Conservation (phyloP, 2,113 vertebrate species). For the Cathartes aura region DNA sequence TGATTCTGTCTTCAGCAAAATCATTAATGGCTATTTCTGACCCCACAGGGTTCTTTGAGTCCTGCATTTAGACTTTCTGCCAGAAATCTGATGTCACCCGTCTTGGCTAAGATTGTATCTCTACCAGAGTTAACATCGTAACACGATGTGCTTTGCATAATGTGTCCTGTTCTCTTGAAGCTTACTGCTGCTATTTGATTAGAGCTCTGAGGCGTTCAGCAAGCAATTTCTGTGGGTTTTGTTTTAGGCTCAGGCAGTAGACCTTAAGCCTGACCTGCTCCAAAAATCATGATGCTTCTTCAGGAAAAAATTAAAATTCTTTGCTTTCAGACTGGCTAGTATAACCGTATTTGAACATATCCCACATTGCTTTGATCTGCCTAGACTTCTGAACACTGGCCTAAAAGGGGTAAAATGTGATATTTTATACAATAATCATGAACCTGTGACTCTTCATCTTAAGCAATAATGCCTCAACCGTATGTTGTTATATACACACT, state of each 20-base stretch:
- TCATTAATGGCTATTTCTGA: not conserved
- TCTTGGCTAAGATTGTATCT: not conserved
- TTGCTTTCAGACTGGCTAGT: not conserved
- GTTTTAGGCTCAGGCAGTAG: not conserved
- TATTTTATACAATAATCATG: not conserved
- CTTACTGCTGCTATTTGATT: not conserved
- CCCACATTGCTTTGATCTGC: not conserved
- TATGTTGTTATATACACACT: not conserved
- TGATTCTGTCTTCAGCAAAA: not conserved
- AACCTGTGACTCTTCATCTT: not conserved
- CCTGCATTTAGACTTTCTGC: not conserved
- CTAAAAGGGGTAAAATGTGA: not conserved
- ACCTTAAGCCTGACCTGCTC: not conserved
- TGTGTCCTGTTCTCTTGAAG: not conserved
- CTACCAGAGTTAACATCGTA: not conserved
- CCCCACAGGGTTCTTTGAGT: not conserved
- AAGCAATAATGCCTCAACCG: not conserved
- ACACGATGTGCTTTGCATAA: not conserved
- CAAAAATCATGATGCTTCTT: not conserved
- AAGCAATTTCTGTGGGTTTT: not conserved
- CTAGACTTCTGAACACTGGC: not conserved
- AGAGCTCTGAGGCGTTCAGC: not conserved
- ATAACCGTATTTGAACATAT: not conserved
- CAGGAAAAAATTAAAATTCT: not conserved
- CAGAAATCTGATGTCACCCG: not conserved